Percentiles rank a stretch among this genome's conserved stretches.
These are phyloP conservation scores for Holocentrus rufus DNA, from an alignment of 2,797 vertebrate species.

Conservation along the genomic window DNA sequence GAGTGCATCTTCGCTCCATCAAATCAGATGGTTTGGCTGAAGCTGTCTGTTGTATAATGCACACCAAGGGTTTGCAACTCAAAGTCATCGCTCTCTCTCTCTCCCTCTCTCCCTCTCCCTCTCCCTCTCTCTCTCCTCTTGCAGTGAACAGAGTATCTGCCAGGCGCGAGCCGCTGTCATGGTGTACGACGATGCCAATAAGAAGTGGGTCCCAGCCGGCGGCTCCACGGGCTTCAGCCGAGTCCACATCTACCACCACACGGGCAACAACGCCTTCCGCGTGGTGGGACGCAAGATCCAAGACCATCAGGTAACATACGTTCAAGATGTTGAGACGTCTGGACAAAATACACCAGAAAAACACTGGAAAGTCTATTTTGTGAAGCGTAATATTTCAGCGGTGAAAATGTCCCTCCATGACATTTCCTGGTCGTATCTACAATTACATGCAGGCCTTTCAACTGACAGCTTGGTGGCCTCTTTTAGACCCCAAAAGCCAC, in stretches of 20 bases:
- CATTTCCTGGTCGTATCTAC: too few species aligned
- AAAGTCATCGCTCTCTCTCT: not conserved
- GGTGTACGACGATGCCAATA: constrained; percentile 98
- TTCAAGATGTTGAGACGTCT: too few species aligned
- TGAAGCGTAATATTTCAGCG: too few species aligned
- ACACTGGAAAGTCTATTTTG: too few species aligned
- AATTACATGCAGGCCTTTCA: too few species aligned
- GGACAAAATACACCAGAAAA: too few species aligned
- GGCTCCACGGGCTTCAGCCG: constrained; percentile 97
- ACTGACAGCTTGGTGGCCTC: too few species aligned
- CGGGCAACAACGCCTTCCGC: constrained; percentile 97
- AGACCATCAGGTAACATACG: constrained; percentile 90
- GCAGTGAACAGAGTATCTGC: constrained; percentile 99
- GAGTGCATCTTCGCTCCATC: not conserved
- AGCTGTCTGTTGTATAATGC: not conserved
- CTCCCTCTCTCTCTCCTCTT: constrained; percentile 18
- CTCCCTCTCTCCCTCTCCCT: constrained; percentile 8
- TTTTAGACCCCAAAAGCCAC: too few species aligned
- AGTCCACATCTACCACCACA: constrained; percentile 99
- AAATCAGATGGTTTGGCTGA: not conserved
- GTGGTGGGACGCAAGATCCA: constrained; percentile 99
- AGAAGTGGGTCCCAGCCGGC: constrained; percentile 98
- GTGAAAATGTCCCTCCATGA: too few species aligned
- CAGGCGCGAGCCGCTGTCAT: constrained; percentile 98
- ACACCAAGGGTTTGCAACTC: not conserved